Percentiles rank a stretch among this genome's conserved stretches.
Conservation (phyloP, 2,888 invertebrate species). For the Caenorhabditis panamensis region DNA sequence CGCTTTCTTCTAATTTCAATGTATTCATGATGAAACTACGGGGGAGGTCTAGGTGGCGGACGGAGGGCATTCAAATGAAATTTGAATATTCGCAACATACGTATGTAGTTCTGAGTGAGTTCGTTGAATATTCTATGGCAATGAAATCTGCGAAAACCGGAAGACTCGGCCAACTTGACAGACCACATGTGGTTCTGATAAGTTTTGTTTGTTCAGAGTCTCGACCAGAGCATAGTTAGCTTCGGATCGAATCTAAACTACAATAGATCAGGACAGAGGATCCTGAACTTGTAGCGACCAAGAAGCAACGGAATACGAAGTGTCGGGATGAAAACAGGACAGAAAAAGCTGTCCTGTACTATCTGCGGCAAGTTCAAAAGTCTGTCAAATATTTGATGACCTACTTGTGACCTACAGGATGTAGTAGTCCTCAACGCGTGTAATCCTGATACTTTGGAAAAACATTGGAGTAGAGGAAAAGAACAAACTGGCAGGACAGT, state of each 20-base stretch:
- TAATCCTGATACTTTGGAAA: slow-evolving; percentile 58
- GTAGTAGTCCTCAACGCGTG: slow-evolving; percentile 25
- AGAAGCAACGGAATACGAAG: neutral
- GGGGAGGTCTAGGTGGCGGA: neutral
- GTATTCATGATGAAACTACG: neutral
- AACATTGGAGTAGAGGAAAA: slow-evolving; percentile 22
- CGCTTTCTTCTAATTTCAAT: neutral
- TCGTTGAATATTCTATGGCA: slow-evolving; percentile 45
- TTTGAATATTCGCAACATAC: slow-evolving; percentile 33
- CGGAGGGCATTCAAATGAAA: slow-evolving; percentile 8
- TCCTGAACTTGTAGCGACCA: neutral
- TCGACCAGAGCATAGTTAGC: no score
- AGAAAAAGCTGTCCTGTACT: slow-evolving; percentile 5
- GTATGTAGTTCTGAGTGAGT: neutral
- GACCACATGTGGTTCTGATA: slow-evolving; percentile 51
- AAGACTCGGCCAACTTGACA: neutral
- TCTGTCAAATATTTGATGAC: slow-evolving; percentile 52
- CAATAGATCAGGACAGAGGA: neutral
- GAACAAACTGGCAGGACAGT: slow-evolving; percentile 38
- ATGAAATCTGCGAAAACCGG: slow-evolving; percentile 25
- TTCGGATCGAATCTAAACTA: neutral
- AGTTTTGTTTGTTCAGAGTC: slow-evolving; percentile 7
- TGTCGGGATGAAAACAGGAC: slow-evolving; percentile 5
- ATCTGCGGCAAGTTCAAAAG: slow-evolving; percentile 7
- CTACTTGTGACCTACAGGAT: slow-evolving; percentile 53